Evolutionary conservation across 2,797 vertebrate species (phyloP).

Genomic region (Malurus splendens): DNA sequence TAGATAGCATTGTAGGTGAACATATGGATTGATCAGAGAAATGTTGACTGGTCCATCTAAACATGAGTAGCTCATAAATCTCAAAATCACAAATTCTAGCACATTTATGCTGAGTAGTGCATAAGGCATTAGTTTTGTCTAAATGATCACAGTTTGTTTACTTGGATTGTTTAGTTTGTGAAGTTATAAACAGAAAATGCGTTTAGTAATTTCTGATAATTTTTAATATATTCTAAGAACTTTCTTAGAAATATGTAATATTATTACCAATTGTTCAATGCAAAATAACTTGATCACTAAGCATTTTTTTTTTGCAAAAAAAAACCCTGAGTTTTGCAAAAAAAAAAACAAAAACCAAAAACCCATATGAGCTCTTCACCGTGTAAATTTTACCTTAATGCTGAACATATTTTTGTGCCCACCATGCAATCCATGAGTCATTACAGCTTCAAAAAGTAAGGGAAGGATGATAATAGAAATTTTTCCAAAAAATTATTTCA

Average conservation of each 20-base stretch:
- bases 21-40: not conserved
- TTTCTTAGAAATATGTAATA: not conserved
- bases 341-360: no score
- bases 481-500: not conserved
- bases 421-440: not conserved
- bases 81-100: not conserved
- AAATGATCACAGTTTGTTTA: conserved; percentile 7
- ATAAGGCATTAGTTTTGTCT: not conserved
- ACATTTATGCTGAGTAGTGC: not conserved
- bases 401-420: not conserved
- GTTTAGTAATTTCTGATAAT: not conserved
- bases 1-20: not conserved
- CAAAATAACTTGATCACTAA: not conserved
- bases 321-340: not conserved
- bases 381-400: not conserved
- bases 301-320: not conserved
- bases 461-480: not conserved
- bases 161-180: not conserved
- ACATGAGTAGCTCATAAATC: not conserved
- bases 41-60: not conserved
- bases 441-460: not conserved
- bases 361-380: not conserved
- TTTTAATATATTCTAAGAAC: not conserved
- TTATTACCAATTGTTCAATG: not conserved
- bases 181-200: not conserved